Percentiles rank a stretch among this genome's conserved stretches.
phyloP scores from a whole-genome alignment of 1,140 invertebrate genomes.

The Drosophila micromelanica region DNA sequence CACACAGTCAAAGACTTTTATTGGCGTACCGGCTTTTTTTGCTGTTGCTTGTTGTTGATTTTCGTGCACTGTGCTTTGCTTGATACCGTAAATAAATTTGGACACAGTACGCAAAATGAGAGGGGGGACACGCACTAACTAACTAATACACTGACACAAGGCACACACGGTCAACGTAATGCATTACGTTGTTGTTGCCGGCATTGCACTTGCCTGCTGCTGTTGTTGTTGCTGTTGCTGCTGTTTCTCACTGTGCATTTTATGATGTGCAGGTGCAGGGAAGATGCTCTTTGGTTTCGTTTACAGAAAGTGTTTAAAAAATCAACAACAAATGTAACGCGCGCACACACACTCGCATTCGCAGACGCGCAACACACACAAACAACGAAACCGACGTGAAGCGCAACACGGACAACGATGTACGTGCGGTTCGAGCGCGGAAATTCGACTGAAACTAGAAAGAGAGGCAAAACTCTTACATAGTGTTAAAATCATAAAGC shows the following conservation, averaged over 20 bases:
- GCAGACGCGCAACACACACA: conserved; percentile 36
- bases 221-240: conserved; percentile 33
- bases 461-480: not conserved
- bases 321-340: conserved; percentile 43
- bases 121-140: conserved; percentile 41
- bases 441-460: conserved; percentile 28
- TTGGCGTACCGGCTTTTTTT: conserved; percentile 42
- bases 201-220: conserved; percentile 49
- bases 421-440: conserved; percentile 31
- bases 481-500: not conserved
- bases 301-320: conserved; percentile 32
- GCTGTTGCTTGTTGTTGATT: conserved; percentile 37
- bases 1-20: conserved; percentile 21
- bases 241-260: conserved; percentile 58
- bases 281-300: conserved; percentile 46
- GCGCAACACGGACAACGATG: conserved; percentile 5
- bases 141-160: conserved; percentile 34
- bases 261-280: conserved; percentile 31
- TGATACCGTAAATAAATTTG: conserved; percentile 61
- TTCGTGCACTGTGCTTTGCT: conserved; percentile 38
- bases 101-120: conserved; percentile 12
- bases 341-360: conserved; percentile 27
- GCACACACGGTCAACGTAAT: conserved; percentile 41
- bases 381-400: conserved; percentile 22
- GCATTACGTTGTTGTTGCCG: conserved; percentile 61